These are phyloP conservation scores for Drosophila atroscutellata DNA, from an alignment of 2,888 invertebrate species.

Conservation along the genomic window DNA sequence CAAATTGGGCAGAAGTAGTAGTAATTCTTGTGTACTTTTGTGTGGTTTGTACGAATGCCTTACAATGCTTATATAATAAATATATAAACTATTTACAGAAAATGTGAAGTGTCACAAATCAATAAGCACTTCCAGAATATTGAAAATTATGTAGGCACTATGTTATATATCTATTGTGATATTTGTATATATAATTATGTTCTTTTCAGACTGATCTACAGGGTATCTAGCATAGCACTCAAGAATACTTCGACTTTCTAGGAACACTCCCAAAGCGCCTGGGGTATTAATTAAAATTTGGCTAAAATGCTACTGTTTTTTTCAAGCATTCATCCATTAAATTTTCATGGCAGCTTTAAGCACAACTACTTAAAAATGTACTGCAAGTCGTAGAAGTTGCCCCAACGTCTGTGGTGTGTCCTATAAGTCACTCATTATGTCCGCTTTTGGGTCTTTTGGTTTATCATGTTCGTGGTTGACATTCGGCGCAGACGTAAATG, in stretches of 20 bases:
- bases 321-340: neutral
- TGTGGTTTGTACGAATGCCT: neutral
- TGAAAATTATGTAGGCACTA: neutral
- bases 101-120: neutral
- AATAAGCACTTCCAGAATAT: neutral
- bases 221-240: neutral
- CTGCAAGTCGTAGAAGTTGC: slow-evolving; percentile 22
- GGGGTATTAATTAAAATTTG: slow-evolving; percentile 44
- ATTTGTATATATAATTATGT: neutral
- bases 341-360: slow-evolving; percentile 3
- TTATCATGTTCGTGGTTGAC: slow-evolving; percentile 80
- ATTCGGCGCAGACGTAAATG: slow-evolving; percentile 77
- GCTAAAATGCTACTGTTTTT: slow-evolving; percentile 20
- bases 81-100: neutral
- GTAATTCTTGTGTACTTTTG: neutral
- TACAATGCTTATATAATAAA: too few species aligned
- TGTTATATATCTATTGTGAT: neutral
- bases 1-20: slow-evolving; percentile 1
- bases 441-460: slow-evolving; percentile 54
- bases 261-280: slow-evolving; percentile 2
- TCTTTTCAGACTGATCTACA: neutral
- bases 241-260: neutral
- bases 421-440: slow-evolving; percentile 78
- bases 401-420: slow-evolving; percentile 42
- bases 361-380: slow-evolving; percentile 13